These are phyloP conservation scores for Galeopterus variegatus DNA, from an alignment of 2,113 vertebrate genomes.

Conservation along the genomic window DNA sequence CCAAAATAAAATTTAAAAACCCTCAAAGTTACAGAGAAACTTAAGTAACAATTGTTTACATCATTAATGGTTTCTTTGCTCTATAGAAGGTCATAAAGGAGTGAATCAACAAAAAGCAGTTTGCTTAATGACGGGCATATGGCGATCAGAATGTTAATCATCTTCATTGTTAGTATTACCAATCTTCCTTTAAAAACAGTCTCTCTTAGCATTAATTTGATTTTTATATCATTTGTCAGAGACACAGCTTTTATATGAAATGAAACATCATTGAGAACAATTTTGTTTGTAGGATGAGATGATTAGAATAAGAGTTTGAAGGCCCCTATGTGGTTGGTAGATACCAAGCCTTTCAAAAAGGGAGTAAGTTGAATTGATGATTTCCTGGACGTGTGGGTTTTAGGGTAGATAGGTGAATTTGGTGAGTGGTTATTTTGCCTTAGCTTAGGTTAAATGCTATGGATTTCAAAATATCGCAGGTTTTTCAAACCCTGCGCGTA, in stretches of 20 bases:
- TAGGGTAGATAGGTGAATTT: not conserved
- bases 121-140: not conserved
- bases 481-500: not conserved
- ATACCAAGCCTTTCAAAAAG: not conserved
- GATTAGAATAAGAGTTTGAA: not conserved
- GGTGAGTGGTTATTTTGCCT: not conserved
- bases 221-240: not conserved
- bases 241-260: not conserved
- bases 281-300: not conserved
- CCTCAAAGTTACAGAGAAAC: constrained; percentile 19
- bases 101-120: not conserved
- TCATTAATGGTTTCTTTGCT: not conserved
- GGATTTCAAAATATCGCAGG: constrained; percentile 39
- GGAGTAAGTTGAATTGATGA: not conserved
- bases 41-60: not conserved
- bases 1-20: not conserved
- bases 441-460: constrained; percentile 1
- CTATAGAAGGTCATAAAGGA: not conserved
- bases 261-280: not conserved
- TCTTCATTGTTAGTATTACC: constrained; percentile 13
- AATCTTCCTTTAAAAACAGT: not conserved
- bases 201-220: not conserved
- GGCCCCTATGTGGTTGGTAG: not conserved
- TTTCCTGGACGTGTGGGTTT: not conserved
- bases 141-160: not conserved